phyloP scores from a whole-genome alignment of 2,113 vertebrate species.

The Danionella cerebrum region DNA sequence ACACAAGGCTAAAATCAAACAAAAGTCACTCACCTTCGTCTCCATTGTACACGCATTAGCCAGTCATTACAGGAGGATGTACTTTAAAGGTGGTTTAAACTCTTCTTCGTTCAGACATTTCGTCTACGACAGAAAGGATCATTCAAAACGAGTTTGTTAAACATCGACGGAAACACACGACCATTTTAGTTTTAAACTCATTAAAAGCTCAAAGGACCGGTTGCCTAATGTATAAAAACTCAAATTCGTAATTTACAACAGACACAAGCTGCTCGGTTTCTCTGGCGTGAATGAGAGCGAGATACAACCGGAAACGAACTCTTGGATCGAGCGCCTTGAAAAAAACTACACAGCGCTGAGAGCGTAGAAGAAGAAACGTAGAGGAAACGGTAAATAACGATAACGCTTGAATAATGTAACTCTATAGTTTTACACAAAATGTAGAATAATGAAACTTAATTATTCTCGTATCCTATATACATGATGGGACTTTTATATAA shows the following conservation, averaged over 20 bases:
- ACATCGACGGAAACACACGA: background rate
- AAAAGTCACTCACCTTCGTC: conserved; percentile 52
- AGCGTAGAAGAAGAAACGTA: background rate
- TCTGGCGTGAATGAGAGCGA: background rate
- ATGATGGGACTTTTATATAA: too few relatives aligned
- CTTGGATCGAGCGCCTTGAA: background rate
- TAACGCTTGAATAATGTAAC: too few relatives aligned
- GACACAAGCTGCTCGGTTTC: background rate
- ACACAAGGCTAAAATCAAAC: background rate
- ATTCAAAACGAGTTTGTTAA: conserved; percentile 35
- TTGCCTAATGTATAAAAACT: background rate
- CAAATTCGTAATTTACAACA: background rate
- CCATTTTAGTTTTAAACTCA: background rate
- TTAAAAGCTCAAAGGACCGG: background rate
- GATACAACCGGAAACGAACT: conserved; percentile 3
- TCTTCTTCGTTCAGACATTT: conserved; percentile 62
- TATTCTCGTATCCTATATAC: too few relatives aligned
- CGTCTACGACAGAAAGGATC: conserved; percentile 41
- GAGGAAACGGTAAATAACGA: background rate
- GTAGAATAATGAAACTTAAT: too few relatives aligned
- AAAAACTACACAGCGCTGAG: background rate
- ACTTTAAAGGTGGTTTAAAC: conserved; percentile 41
- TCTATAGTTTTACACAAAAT: too few relatives aligned
- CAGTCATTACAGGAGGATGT: conserved; percentile 56
- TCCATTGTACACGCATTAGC: conserved; percentile 62